These are phyloP conservation scores for Alviniconcha marisindica DNA, from an alignment of 1,140 invertebrate species.

Conservation along the genomic window DNA sequence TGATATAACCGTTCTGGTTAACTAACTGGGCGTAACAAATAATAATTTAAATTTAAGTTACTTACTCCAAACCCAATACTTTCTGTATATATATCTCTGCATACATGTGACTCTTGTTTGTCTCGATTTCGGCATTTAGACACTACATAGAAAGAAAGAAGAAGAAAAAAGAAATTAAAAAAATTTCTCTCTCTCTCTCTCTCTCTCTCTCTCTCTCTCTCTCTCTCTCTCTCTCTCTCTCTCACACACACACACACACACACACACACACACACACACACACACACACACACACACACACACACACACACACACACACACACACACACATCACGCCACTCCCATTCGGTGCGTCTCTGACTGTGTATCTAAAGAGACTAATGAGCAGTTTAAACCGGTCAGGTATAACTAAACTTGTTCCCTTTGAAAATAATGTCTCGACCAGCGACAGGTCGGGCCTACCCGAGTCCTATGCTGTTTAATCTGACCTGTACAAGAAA, in stretches of 20 bases:
- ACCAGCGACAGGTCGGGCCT: too few species aligned
- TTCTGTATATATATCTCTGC: background rate
- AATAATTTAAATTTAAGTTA: background rate
- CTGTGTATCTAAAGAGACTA: too few species aligned
- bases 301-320: background rate
- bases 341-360: too few species aligned
- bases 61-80: background rate
- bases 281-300: background rate
- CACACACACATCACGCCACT: background rate
- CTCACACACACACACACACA: background rate
- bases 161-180: too few species aligned
- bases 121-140: background rate
- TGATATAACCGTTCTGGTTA: too few species aligned
- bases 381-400: too few species aligned
- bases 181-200: slow-evolving; percentile 17
- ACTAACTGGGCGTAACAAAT: background rate
- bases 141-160: too few species aligned
- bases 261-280: background rate
- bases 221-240: slow-evolving; percentile 20
- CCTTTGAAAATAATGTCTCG: too few species aligned
- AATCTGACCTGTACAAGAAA: slow-evolving; percentile 29
- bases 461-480: too few species aligned
- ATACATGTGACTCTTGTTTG: background rate
- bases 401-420: too few species aligned
- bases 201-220: slow-evolving; percentile 35